Conservation (phyloP, 1,140 invertebrate genomes). For the Meteorus sp. region DNA sequence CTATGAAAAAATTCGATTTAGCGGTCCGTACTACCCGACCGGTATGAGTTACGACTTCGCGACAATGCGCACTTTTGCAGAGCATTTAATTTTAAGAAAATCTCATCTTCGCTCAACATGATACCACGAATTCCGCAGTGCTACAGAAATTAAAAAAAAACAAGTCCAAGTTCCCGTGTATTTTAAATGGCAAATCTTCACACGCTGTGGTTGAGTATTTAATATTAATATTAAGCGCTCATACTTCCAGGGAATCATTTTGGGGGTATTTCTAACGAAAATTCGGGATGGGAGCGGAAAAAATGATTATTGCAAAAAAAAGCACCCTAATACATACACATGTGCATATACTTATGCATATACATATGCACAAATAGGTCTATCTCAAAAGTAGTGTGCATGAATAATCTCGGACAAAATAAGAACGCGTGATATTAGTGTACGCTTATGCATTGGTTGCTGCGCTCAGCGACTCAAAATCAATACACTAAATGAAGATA, state of each 20-base stretch:
- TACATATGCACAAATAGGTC: too few species aligned
- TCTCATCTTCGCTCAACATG: background rate
- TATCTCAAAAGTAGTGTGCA: too few species aligned
- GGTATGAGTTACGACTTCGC: conserved; percentile 14
- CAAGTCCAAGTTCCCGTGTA: conserved; percentile 8
- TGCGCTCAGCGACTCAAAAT: too few species aligned
- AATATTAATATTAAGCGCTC: conserved; percentile 18
- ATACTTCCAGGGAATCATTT: conserved; percentile 11
- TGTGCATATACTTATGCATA: too few species aligned
- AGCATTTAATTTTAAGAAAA: conserved; percentile 13
- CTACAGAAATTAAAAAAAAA: conserved; percentile 8
- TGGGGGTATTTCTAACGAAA: conserved; percentile 1
- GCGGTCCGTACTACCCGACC: conserved; percentile 1
- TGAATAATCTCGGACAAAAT: too few species aligned
- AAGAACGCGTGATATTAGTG: too few species aligned
- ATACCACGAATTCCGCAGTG: conserved; percentile 9
- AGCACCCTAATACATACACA: background rate
- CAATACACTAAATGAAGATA: too few species aligned
- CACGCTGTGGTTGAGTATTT: background rate
- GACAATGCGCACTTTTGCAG: conserved; percentile 8
- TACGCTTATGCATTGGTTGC: too few species aligned
- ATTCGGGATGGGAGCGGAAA: background rate
- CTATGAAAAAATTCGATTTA: conserved; percentile 12
- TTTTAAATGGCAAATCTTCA: conserved; percentile 13
- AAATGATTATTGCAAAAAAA: background rate